Evolutionary conservation across 92 coral and sea anemone species (phyloP).

Genomic region (Chrysogorgia sp.): DNA sequence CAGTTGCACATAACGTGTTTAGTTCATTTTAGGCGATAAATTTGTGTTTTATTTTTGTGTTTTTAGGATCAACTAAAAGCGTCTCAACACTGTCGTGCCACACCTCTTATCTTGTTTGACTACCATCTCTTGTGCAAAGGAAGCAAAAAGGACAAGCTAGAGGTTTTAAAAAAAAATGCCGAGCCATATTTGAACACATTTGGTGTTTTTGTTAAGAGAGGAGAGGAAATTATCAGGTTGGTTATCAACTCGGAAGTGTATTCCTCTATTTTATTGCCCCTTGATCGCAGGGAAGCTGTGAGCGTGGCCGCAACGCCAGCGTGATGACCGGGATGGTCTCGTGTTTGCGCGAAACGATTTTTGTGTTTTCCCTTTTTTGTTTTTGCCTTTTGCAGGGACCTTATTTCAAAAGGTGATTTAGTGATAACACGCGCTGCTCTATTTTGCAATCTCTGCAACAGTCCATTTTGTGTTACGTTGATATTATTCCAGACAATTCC

Average conservation of each 20-base stretch:
- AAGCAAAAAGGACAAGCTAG: slow-evolving; percentile 72
- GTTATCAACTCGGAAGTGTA: neutral
- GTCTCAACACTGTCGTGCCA: slow-evolving; percentile 82
- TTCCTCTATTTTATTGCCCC: too few species aligned
- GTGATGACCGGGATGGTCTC: too few species aligned
- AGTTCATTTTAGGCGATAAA: neutral
- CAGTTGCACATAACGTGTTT: neutral
- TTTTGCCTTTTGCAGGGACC: too few species aligned
- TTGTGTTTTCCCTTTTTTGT: too few species aligned
- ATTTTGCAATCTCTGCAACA: too few species aligned
- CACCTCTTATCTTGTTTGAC: slow-evolving; percentile 93
- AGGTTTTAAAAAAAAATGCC: slow-evolving; percentile 77
- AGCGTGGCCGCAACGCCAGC: too few species aligned
- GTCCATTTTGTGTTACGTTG: too few species aligned
- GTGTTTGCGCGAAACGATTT: too few species aligned
- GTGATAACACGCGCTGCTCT: too few species aligned
- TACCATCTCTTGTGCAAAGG: slow-evolving; percentile 88
- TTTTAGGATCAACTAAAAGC: slow-evolving; percentile 86
- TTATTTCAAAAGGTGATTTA: too few species aligned
- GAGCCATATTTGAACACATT: slow-evolving; percentile 72
- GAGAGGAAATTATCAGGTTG: slow-evolving; percentile 65
- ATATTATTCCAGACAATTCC: too few species aligned
- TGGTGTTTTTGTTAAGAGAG: slow-evolving; percentile 72
- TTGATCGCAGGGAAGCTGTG: too few species aligned
- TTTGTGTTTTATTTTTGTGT: neutral